Evolutionary conservation across 1,140 invertebrate genomes (phyloP).

Genomic region (Ceratina australensis): DNA sequence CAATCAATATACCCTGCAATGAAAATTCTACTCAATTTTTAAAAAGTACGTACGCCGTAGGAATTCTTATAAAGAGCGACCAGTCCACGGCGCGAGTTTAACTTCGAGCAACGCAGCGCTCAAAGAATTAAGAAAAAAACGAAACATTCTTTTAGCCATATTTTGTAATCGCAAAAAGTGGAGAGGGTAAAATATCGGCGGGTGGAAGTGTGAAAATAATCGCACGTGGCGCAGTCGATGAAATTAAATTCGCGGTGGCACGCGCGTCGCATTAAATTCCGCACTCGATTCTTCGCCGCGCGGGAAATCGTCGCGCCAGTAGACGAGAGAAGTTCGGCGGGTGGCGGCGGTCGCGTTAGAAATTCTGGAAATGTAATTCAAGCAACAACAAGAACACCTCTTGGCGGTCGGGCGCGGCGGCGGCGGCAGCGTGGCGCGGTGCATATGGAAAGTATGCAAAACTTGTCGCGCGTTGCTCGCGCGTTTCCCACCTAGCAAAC

Average conservation of each 20-base stretch:
- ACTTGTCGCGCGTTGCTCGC: slow-evolving; percentile 50
- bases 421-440: slow-evolving; percentile 43
- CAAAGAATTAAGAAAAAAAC: too few relatives aligned
- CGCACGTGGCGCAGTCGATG: too few relatives aligned
- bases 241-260: background rate
- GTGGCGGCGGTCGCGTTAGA: slow-evolving; percentile 19
- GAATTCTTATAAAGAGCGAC: too few relatives aligned
- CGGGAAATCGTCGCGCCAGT: background rate
- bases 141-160: too few relatives aligned
- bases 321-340: too few relatives aligned
- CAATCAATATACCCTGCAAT: too few relatives aligned
- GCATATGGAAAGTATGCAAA: slow-evolving; percentile 54
- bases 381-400: slow-evolving; percentile 52
- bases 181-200: background rate
- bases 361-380: slow-evolving; percentile 46
- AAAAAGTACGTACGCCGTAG: too few relatives aligned
- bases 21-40: too few relatives aligned
- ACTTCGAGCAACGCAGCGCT: too few relatives aligned
- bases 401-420: slow-evolving; percentile 18
- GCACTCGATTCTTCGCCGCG: slow-evolving; percentile 20
- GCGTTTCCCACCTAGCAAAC: slow-evolving; percentile 53
- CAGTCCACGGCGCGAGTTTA: too few relatives aligned
- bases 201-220: background rate
- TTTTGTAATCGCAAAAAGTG: background rate
- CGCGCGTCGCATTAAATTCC: background rate